phyloP scores from a whole-genome alignment of 2,888 invertebrate genomes.

The Macrosoma leucophasiata region DNA sequence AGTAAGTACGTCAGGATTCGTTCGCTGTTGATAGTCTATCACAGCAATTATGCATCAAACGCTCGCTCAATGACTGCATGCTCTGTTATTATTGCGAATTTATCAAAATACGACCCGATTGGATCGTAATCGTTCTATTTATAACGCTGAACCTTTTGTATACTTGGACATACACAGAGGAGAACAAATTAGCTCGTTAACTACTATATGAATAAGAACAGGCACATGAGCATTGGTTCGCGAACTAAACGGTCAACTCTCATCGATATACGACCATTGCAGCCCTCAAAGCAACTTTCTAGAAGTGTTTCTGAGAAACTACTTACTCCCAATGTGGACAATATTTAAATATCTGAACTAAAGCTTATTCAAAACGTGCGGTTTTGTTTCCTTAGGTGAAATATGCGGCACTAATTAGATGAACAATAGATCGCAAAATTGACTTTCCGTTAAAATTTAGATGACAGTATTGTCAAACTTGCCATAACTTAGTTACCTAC shows the following conservation, averaged over 20 bases:
- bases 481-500: too few species aligned
- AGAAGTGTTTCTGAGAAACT: conserved; percentile 33
- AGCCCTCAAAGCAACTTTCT: conserved; percentile 43
- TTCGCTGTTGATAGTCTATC: too few species aligned
- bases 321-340: too few species aligned
- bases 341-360: too few species aligned
- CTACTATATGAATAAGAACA: conserved; percentile 22
- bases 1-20: conserved; percentile 53
- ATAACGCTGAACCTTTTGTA: conserved; percentile 24
- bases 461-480: too few species aligned
- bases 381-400: too few species aligned
- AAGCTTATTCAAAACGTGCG: too few species aligned
- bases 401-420: too few species aligned
- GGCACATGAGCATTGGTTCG: conserved; percentile 4
- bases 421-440: too few species aligned
- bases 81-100: conserved; percentile 4
- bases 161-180: conserved; percentile 21
- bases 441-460: too few species aligned
- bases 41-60: too few species aligned
- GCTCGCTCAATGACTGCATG: too few species aligned
- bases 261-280: conserved; percentile 15
- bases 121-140: conserved; percentile 25
- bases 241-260: conserved; percentile 10
- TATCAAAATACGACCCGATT: conserved; percentile 2
- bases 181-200: conserved; percentile 26